Evolutionary conservation across 2,888 invertebrate genomes (phyloP), one percentile per base, ranked within the genome.

Genomic region (Hecatera dysodea): DNA sequence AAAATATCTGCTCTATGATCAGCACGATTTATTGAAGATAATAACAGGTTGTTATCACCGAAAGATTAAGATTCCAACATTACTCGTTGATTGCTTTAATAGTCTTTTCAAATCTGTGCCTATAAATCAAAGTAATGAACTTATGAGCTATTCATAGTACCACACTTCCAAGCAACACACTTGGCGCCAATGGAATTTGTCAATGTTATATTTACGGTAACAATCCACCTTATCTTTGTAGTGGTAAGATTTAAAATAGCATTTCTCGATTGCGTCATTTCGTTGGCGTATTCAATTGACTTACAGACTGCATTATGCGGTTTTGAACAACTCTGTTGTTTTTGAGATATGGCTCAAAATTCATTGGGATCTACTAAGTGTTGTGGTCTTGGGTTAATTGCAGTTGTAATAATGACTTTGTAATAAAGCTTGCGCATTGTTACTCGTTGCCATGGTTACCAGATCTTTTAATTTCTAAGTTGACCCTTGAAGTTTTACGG

Each of bases 391-490:
- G 48, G 72, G 72, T 87, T 91, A 91, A 90, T 91, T 90, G 87
- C 89, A 87, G 83, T 85, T 69, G 80, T 79, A 81, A 85, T 91
- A 89, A 89, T 87, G 87, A 84, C 81, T 83, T 74, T 80, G 85
- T 86, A 81, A 86, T 92, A 90, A 91, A 90, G 84, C 88, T 72
- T 84, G 87, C 82, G 89, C 85, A 89, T 90, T 90, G 88, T 89
- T 89, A 85, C 80, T 70, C 83, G 91, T 90, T 88, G 84, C 89
- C 70, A 90, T 91, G 87, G 88, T 74, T 83, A 90, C 88, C 48
- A 72, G 59, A 59, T 60, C 48, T 68, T 80, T 78, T 71, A 65
- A 72, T 78, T 81, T 64, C 67, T 78, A 78, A 77, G 78, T 65
- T 78, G 82, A 78, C 78, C 73, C 44, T 22, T 33, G 27, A 27